These are phyloP conservation scores for Eulimnadia texana DNA, from an alignment of 1,140 invertebrate genomes.

Conservation along the genomic window DNA sequence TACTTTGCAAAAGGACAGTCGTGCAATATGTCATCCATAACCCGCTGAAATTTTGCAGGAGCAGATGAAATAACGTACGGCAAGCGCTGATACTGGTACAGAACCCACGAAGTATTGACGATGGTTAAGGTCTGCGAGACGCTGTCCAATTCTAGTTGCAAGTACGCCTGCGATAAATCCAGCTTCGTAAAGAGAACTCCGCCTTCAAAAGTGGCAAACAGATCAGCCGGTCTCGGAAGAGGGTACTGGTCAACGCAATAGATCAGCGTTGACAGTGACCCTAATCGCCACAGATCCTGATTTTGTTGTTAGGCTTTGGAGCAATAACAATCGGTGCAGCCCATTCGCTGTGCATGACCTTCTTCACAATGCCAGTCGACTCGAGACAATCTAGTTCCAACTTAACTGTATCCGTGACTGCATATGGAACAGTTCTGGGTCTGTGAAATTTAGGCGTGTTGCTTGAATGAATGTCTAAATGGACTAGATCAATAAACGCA, in stretches of 20 bases:
- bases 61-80: conserved; percentile 26
- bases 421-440: conserved; percentile 28
- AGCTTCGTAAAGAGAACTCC: conserved; percentile 25
- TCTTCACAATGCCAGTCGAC: conserved; percentile 24
- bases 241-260: conserved; percentile 2
- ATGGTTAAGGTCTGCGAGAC: conserved; percentile 3
- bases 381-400: conserved; percentile 17
- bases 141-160: conserved; percentile 20
- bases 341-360: conserved; percentile 29
- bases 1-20: conserved; percentile 8
- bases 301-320: conserved; percentile 30
- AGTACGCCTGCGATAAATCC: conserved; percentile 26
- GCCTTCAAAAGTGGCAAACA: conserved; percentile 24
- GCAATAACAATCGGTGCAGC: conserved; percentile 35
- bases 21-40: conserved; percentile 26
- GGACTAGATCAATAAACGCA: background rate
- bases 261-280: conserved; percentile 29
- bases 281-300: conserved; percentile 36
- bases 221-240: conserved; percentile 25
- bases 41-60: conserved; percentile 28
- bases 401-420: conserved; percentile 21
- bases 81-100: conserved; percentile 21
- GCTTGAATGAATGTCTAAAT: background rate
- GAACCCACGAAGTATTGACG: conserved; percentile 17
- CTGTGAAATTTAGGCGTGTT: conserved; percentile 25